Evolutionary conservation across 1,140 invertebrate species (phyloP), one percentile per base, ranked within the genome.

Genomic region (Sweltsa coloradensis): DNA sequence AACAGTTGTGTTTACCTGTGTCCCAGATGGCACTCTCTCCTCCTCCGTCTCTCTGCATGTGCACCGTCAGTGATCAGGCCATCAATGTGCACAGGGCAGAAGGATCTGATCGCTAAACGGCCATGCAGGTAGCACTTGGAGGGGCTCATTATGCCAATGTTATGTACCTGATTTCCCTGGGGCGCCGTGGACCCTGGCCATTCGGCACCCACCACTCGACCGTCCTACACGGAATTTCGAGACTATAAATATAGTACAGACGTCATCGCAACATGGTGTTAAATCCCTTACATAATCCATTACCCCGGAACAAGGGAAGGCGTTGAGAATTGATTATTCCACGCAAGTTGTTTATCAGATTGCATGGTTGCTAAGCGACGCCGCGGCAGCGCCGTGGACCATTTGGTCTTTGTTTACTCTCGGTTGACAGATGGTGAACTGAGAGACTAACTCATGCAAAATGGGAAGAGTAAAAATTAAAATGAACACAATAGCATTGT

Each of bases 371-470:
- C 51, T 53, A 43, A 47, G 51, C 49, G 41, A 53, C 53, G 39
- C 19, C 21, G 31, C 40, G 18, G 40, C 19, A 31, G 31, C 34
- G n/a, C 41, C 41, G 50, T 6, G 26, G 50, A 55, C 57, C 57
- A 59, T 59, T 59, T 59, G 57, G 55, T 46, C 54, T 50, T 47
- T 59, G 56, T 59, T 59, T 59, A 59, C 55, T 55, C 56, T 44
- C 51, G 50, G 31, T 56, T 57, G 57, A 59, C 57, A 59, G 57
- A 59, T 59, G 57, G 53, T 47, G 51, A 54, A 49, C 55, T 53
- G 51, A 42, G 45, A 54, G 40, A 41, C 46, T 51, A 51, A 51
- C 45, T 51, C 23, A 51, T 46, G 50, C 50, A 51, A 46, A 51
- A 31, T 42, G 50, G 41, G 50, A 51, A 37, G 50, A 51, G 49